Percentiles rank a stretch among this genome's conserved stretches.
Conservation (phyloP, 2,113 vertebrate genomes). For the Chlamydotis undulata region DNA sequence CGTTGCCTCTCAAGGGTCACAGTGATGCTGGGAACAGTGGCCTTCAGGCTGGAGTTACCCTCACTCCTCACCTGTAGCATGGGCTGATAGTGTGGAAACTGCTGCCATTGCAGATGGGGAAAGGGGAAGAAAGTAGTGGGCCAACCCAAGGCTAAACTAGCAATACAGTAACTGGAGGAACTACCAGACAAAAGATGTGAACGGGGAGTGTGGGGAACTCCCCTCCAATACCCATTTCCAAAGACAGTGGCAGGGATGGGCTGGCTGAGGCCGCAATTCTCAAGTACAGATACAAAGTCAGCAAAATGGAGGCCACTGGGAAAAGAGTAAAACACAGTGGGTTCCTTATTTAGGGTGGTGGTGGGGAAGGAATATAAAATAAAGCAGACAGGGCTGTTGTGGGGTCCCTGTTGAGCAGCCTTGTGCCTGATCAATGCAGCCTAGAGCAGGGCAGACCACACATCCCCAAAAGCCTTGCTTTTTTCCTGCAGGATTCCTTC, state of each 20-base stretch:
- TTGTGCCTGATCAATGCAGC: neutral
- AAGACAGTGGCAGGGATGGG: neutral
- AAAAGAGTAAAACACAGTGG: neutral
- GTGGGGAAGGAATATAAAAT: neutral
- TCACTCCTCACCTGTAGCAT: accelerated
- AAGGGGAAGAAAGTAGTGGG: neutral
- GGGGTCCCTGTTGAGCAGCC: neutral
- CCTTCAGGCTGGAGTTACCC: neutral
- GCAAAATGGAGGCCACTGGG: neutral
- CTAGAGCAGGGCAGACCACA: neutral
- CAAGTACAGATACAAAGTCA: neutral
- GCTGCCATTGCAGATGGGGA: neutral
- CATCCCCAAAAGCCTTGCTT: neutral
- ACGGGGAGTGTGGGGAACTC: neutral
- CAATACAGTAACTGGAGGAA: neutral
- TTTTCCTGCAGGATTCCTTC: neutral
- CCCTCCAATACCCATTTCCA: neutral
- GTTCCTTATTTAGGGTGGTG: neutral
- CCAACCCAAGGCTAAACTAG: neutral
- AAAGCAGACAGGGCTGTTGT: neutral
- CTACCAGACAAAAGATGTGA: neutral
- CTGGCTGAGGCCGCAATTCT: neutral
- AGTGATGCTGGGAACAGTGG: neutral
- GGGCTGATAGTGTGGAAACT: accelerated
- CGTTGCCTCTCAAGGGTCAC: accelerated